Evolutionary conservation across 2,888 invertebrate genomes (phyloP).

Genomic region (Acronicta psi): DNA sequence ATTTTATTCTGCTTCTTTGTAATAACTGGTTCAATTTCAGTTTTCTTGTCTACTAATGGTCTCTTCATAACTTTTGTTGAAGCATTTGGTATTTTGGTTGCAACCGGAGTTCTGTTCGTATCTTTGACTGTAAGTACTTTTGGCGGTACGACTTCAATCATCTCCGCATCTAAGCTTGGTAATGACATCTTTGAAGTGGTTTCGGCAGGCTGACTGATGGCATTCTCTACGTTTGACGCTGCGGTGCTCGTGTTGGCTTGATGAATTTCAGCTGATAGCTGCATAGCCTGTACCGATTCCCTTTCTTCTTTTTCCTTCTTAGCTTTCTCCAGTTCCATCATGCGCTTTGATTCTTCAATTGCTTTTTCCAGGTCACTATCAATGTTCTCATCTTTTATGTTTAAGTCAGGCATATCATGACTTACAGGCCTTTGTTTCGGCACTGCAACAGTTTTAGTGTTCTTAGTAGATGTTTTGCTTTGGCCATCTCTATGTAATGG

Average conservation of each 20-base stretch:
- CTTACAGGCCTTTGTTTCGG: constrained; percentile 78
- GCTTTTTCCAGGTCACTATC: constrained; percentile 87
- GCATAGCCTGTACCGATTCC: constrained; percentile 78
- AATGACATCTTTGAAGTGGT: constrained; percentile 77
- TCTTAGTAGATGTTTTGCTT: constrained; percentile 81
- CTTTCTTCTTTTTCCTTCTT: constrained; percentile 84
- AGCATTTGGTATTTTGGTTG: constrained; percentile 66
- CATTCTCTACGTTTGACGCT: constrained; percentile 55
- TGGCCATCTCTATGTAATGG: constrained; percentile 93
- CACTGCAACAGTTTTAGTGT: constrained; percentile 69
- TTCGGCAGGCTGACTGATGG: constrained; percentile 59
- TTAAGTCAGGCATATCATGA: constrained; percentile 87
- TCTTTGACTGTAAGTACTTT: constrained; percentile 81
- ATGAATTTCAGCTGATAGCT: constrained; percentile 75
- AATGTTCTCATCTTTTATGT: constrained; percentile 85
- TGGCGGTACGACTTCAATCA: constrained; percentile 76
- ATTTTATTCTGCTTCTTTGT: constrained; percentile 79
- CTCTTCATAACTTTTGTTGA: constrained; percentile 78
- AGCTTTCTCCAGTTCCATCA: constrained; percentile 83
- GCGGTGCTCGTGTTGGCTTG: constrained; percentile 76
- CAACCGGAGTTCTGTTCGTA: constrained; percentile 68
- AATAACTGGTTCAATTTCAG: constrained; percentile 69
- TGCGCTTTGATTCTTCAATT: constrained; percentile 85
- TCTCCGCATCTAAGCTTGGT: constrained; percentile 78
- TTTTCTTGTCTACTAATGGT: constrained; percentile 75